Evolutionary conservation across 1,140 invertebrate genomes (phyloP), one percentile per base, ranked within the genome.

Genomic region (Atta cephalotes): DNA sequence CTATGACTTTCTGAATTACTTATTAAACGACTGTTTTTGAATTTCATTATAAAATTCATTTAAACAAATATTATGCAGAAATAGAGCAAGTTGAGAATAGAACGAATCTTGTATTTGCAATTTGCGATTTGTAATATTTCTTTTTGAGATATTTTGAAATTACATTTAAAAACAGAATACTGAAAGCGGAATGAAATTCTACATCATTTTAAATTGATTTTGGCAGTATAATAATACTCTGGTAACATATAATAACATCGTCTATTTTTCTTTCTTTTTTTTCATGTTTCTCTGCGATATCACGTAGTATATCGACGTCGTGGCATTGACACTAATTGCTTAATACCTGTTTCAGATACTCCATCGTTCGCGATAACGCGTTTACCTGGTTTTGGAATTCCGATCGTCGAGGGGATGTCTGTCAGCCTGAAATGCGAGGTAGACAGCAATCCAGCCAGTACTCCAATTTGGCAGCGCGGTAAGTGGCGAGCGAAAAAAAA

Each of bases 301-400:
- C 63, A 80, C 80, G 70, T 80, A 82, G 66, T 66, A 31, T 79
- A 90, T 70, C 56, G 49, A 68, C 49, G 49, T 85, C 49, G 25
- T 70, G 60, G 70, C 84, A 45, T 80, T 88, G 88, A 87, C 88
- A 87, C 31, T 91, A 88, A 91, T 91, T 92, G 87, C 85, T 91
- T 91, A 91, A 91, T 91, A 89, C 88, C 87, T 95, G 92, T 96
- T 96, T 56, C 96, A 98, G 98, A 98, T 95, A 97, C 97, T 56
- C 98, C 98, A 70, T 98, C 98, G 71, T 99, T 99, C 94, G 97
- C 97, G 89, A 98, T 98, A 93, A 98, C 97, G 63, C 97, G 98
- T 87, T 97, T 97, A 94, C 98, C 98, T 68, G 98, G 97, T 53
- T 99, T 98, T 95, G 98, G 98, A 28, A 97, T 98, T 94, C 97